These are phyloP conservation scores for Coturnix japonica DNA, from an alignment of 2,113 vertebrate genomes.

Conservation along the genomic window DNA sequence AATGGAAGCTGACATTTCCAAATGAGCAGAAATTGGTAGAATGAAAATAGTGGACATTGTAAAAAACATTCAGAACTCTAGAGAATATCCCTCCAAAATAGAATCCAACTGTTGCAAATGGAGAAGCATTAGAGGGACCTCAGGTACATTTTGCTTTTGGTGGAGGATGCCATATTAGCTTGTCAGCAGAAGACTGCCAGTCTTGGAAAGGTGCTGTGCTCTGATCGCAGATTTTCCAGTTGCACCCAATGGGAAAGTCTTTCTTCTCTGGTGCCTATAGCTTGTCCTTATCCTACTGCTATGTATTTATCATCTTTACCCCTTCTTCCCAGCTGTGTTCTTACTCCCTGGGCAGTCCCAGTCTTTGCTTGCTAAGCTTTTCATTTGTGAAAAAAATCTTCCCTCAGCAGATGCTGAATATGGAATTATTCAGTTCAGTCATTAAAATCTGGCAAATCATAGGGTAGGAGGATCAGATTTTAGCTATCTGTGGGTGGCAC, in stretches of 20 bases:
- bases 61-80: neutral
- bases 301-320: neutral
- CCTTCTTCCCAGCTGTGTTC: neutral
- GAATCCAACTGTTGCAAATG: neutral
- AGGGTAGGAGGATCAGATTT: neutral
- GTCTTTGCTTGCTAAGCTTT: conserved; percentile 8
- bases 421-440: conserved; percentile 5
- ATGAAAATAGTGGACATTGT: neutral
- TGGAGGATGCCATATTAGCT: neutral
- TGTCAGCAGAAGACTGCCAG: neutral
- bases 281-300: neutral
- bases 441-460: conserved; percentile 3
- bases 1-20: neutral
- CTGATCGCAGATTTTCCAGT: neutral
- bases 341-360: neutral
- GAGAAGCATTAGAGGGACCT: neutral
- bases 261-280: neutral
- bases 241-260: neutral
- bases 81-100: neutral
- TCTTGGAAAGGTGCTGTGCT: neutral
- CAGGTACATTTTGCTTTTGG: neutral
- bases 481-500: neutral
- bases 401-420: neutral
- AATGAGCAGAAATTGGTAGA: neutral
- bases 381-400: neutral